Evolutionary conservation across 92 coral and sea anemone genomes (phyloP).

Genomic region (Meandrina meandrites): DNA sequence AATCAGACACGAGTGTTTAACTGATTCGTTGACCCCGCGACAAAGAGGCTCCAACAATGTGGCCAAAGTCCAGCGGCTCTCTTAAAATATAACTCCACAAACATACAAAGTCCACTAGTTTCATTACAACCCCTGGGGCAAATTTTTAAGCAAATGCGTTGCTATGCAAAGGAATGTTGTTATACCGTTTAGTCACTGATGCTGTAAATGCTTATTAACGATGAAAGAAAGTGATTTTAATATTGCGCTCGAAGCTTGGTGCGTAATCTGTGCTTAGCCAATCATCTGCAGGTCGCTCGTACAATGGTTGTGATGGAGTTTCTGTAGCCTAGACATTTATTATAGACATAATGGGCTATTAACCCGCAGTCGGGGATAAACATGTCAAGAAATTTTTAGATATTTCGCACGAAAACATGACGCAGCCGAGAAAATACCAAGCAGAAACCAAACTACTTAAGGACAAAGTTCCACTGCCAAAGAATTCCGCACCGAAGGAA

Average conservation of each 20-base stretch:
- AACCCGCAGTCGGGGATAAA: slow-evolving; percentile 8
- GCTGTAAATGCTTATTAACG: background rate
- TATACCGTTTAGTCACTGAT: background rate
- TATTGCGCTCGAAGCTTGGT: background rate
- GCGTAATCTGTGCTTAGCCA: background rate
- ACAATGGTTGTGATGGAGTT: slow-evolving; percentile 15
- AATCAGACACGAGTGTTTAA: background rate
- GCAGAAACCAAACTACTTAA: background rate
- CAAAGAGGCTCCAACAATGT: background rate
- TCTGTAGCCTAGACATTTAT: background rate
- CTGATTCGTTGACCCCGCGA: no score
- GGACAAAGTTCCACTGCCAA: slow-evolving; percentile 1
- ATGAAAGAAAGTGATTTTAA: background rate
- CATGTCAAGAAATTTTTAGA: slow-evolving; percentile 4
- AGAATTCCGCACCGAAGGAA: slow-evolving; percentile 20
- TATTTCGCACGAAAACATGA: slow-evolving; percentile 22
- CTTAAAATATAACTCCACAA: background rate
- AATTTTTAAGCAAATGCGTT: slow-evolving; percentile 1
- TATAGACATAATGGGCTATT: background rate
- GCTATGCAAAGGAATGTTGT: slow-evolving; percentile 12
- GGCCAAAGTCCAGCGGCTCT: background rate
- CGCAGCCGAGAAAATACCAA: background rate
- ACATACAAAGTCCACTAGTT: background rate
- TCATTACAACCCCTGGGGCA: background rate
- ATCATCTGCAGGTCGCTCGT: background rate